phyloP scores from a whole-genome alignment of 92 coral and sea anemone genomes.

The Porites divaricata region DNA sequence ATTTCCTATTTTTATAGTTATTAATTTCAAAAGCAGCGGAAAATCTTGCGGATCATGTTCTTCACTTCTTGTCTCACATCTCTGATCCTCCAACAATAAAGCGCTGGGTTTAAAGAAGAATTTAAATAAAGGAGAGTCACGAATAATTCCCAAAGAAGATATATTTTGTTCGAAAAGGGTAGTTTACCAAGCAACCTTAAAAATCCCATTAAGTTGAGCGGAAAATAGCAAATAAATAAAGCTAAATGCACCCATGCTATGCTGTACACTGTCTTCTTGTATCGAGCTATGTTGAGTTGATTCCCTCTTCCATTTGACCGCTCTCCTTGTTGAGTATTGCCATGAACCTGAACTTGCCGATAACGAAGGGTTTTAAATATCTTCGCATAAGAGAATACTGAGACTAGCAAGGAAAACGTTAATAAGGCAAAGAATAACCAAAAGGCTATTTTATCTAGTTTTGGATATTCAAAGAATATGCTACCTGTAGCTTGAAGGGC shows the following conservation, averaged over 20 bases:
- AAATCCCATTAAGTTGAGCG: not conserved
- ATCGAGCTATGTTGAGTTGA: not conserved
- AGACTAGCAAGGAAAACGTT: not conserved
- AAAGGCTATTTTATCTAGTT: not conserved
- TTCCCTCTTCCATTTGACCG: not conserved
- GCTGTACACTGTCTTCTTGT: not conserved
- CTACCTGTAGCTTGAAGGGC: not conserved
- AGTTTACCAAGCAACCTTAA: not conserved
- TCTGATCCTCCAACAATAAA: not conserved
- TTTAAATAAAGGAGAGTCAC: not conserved
- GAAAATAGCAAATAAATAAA: not conserved
- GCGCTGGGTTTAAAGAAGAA: not conserved
- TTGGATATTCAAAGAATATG: not conserved
- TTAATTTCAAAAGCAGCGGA: not conserved
- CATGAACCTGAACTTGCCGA: not conserved
- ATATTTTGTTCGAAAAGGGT: not conserved
- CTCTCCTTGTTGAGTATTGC: not conserved
- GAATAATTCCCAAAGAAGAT: too few species aligned
- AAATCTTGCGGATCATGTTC: not conserved
- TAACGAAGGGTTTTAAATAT: not conserved
- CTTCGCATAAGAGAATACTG: not conserved
- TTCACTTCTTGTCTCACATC: not conserved
- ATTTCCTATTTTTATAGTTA: too few species aligned
- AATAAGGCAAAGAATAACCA: not conserved
- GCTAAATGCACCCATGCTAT: not conserved